A percentile compares a stretch with the other conserved stretches of the same genome.
Conservation (phyloP, 2,888 invertebrate genomes). For the Thalpophila matura region DNA sequence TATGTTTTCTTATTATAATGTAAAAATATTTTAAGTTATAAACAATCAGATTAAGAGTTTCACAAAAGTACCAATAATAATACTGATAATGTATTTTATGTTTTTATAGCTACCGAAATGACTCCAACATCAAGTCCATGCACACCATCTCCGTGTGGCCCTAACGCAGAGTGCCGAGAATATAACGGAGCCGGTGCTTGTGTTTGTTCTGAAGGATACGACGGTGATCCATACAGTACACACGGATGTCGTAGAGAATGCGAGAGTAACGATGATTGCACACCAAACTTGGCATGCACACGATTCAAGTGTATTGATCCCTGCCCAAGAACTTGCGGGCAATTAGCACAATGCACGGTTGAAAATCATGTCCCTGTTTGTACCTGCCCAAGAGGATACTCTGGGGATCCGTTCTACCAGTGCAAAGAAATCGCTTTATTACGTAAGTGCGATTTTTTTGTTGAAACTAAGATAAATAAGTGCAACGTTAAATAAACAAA, state of each 20-base stretch:
- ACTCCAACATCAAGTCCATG: constrained; percentile 94
- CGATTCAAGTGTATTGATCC: constrained; percentile 96
- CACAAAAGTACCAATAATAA: neutral
- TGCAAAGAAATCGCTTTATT: constrained; percentile 91
- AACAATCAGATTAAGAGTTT: neutral
- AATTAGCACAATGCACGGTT: constrained; percentile 94
- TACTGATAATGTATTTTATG: neutral
- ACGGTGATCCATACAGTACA: constrained; percentile 95
- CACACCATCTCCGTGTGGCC: constrained; percentile 96
- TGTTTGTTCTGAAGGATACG: constrained; percentile 94
- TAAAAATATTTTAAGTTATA: neutral
- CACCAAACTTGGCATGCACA: constrained; percentile 93
- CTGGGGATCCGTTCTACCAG: constrained; percentile 96
- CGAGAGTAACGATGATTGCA: constrained; percentile 94
- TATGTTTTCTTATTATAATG: constrained; percentile 42
- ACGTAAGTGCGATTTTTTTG: constrained; percentile 70
- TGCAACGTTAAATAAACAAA: neutral
- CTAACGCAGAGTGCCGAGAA: constrained; percentile 95
- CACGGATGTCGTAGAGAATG: constrained; percentile 94
- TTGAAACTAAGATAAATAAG: neutral
- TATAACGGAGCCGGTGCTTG: constrained; percentile 96
- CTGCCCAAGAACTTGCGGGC: constrained; percentile 96
- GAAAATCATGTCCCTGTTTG: constrained; percentile 95
- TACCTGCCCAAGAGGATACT: constrained; percentile 93
- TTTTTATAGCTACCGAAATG: constrained; percentile 90